Base-by-base conservation (phyloP, 1,140 invertebrate species). In the Pachyrhynchus sulphureomaculatus region DNA sequence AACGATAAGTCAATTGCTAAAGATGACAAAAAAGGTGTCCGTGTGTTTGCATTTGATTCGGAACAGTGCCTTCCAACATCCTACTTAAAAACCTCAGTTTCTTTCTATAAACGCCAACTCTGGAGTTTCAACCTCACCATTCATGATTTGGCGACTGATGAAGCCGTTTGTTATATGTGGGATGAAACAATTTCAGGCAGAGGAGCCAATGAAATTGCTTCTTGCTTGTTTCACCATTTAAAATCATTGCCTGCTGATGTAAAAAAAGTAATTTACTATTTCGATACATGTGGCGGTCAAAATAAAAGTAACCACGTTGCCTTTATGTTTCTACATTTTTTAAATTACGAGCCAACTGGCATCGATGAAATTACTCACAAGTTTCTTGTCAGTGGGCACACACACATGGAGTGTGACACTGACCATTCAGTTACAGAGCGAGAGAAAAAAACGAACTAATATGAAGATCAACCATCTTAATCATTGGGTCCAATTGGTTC, bases 361-460 rank as follows among this genome's bases (percentile, higher is more conserved):
- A 2, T 29, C 6, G 24, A 70, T 57, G 15, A 23, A 4, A 59
- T 76, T 21, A 67, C 73, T 33, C 73, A 77, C 49, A 75, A 76
- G 42, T 76, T 76, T 62, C 13, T 76, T 20, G 68, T 74, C 15
- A 59, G 68, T 45, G 71, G 74, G 13, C 73, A 76, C 45, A 71
- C 65, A 1, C 65, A 69, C 48, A 69, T 76, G 66, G 72, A 73
- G 45, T 71, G 68, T 53, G 72, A 75, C 36, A 41, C 24, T 20
- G 70, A 73, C 44, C 73, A 74, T 63, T 66, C 67, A 0, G 12
- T 65, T 13, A 76, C 75, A 10, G 71, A 74, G 64, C 64, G 55
- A 52, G 13, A 63, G 45, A n/a, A 65, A 73, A 55, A 71, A 72
- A 23, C 37, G 26, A 65, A 15, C n/a, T 6, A 1, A 36, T 17